Percentiles rank a stretch among this genome's conserved stretches.
These are phyloP conservation scores for Hestina assimilis DNA, from an alignment of 1,140 invertebrate genomes.

Conservation along the genomic window DNA sequence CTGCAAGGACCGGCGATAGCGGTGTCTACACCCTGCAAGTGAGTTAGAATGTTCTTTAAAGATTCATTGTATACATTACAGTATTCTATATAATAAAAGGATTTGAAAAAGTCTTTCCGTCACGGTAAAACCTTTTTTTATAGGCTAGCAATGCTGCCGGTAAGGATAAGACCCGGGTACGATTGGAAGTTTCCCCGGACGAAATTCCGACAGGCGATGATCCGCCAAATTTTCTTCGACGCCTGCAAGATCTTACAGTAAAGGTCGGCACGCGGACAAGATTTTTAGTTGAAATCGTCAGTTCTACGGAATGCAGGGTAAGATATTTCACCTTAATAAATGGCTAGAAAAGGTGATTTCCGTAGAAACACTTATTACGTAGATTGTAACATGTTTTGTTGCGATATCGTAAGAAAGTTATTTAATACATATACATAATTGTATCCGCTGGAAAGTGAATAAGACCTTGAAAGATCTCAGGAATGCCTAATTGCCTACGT, in stretches of 20 bases:
- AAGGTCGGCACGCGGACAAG: constrained; percentile 91
- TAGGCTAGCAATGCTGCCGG: constrained; percentile 64
- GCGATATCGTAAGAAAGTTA: not conserved
- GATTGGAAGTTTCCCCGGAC: constrained; percentile 56
- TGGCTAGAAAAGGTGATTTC: too few species aligned
- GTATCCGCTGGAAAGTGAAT: constrained; percentile 18
- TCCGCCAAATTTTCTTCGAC: constrained; percentile 87
- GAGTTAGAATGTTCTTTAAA: too few species aligned
- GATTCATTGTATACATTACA: too few species aligned
- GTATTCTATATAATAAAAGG: too few species aligned
- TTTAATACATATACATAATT: not conserved
- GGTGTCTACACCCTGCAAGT: constrained; percentile 71
- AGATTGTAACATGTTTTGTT: too few species aligned
- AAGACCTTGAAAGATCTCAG: constrained; percentile 42
- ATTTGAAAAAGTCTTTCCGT: too few species aligned
- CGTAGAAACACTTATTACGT: too few species aligned
- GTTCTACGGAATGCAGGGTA: constrained; percentile 88
- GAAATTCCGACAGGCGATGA: constrained; percentile 79
- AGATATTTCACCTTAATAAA: constrained; percentile 14
- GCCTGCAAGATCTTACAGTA: constrained; percentile 88
- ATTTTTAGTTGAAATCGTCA: constrained; percentile 89
- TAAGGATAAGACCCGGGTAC: constrained; percentile 57
- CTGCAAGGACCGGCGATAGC: constrained; percentile 58
- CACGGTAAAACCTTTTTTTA: too few species aligned
- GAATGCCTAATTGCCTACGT: constrained; percentile 54